Base-by-base conservation (phyloP, 2,113 vertebrate species). In the Oncorhynchus tshawytscha region DNA sequence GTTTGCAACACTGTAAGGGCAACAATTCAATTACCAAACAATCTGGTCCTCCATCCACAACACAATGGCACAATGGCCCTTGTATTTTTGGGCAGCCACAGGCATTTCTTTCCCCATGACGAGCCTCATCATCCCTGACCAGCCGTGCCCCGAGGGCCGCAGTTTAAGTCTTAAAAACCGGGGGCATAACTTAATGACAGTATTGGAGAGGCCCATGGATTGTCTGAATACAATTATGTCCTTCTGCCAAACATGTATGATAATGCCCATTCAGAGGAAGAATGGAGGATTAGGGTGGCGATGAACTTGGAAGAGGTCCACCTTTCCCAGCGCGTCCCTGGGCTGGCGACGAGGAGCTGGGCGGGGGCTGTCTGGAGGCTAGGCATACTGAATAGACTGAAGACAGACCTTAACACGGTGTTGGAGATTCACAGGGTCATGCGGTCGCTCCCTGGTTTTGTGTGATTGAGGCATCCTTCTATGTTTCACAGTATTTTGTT, bases 191-290 rank as follows among this genome's bases (percentile, higher is more conserved):
- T 81, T 85, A 89, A 91, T 89, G 77, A 84, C 82, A 27, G 18
- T 79, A 77, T 82, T 77, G 72, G 76, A 88, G 85, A 83, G 86
- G 78, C 80, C 86, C 73, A 75, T 73, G 80, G 79, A 87, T 86
- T 87, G 75, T 67, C 82, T 86, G 86, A 88, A 83, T 60, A 91
- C 84, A 87, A 89, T 88, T 80, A 65, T 60, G 15, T 81, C 67
- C 59, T 0, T 72, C 82, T 88, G 90, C 90, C 91, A 92, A 91
- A 87, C 70, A 18, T 85, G 89, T 87, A 90, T 89, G 88, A 67
- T 90, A 89, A 92, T 87, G 75, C 85, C 64, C 86, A 90, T 90
- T 92, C 86, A 86, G 79, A 4, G 78, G 70, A 81, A 91, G 86
- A 90, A 90, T 87, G 84, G 84, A 3, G 87, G 89, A 91, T 92